phyloP scores from a whole-genome alignment of 2,888 invertebrate species.

The Scaptomyza caliginosa region DNA sequence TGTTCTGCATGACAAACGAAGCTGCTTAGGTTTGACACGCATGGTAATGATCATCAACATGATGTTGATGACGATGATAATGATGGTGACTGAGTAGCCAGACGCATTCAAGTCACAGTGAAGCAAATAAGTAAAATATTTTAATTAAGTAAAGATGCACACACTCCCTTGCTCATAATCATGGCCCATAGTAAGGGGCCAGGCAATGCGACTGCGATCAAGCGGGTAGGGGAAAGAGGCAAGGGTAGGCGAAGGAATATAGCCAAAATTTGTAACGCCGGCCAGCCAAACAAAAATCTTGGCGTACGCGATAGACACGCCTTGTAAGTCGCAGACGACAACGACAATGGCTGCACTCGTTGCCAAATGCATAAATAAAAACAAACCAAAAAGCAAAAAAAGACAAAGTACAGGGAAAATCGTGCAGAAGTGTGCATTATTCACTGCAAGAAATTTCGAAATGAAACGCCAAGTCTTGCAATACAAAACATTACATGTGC shows the following conservation, averaged over 20 bases:
- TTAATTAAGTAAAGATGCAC: slow-evolving; percentile 71
- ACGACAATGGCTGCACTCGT: slow-evolving; percentile 68
- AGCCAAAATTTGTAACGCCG: slow-evolving; percentile 72
- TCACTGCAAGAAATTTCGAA: slow-evolving; percentile 74
- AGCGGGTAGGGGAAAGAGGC: slow-evolving; percentile 4
- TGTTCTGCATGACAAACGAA: slow-evolving; percentile 37
- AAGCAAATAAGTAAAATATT: slow-evolving; percentile 60
- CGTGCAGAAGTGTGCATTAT: slow-evolving; percentile 63
- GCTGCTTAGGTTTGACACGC: slow-evolving; percentile 56
- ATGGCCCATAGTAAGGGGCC: slow-evolving; percentile 22
- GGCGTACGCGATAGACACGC: slow-evolving; percentile 67
- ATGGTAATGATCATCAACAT: slow-evolving; percentile 11
- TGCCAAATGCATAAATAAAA: slow-evolving; percentile 55
- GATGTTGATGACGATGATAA: slow-evolving; percentile 1
- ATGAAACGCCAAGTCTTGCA: slow-evolving; percentile 77
- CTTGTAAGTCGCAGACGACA: slow-evolving; percentile 67
- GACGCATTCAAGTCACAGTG: slow-evolving; percentile 26
- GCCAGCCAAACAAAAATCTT: slow-evolving; percentile 70
- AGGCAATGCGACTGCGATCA: slow-evolving; percentile 5
- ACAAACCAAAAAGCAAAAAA: slow-evolving; percentile 42
- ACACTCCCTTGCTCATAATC: slow-evolving; percentile 38
- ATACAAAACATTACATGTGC: slow-evolving; percentile 73
- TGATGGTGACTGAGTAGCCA: slow-evolving; percentile 36
- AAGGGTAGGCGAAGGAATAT: slow-evolving; percentile 28
- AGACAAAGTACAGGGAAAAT: slow-evolving; percentile 18